A percentile compares a stretch with the other conserved stretches of the same genome.
Evolutionary conservation across 2,888 invertebrate species (phyloP).

Genomic region (Acleris sparsana): DNA sequence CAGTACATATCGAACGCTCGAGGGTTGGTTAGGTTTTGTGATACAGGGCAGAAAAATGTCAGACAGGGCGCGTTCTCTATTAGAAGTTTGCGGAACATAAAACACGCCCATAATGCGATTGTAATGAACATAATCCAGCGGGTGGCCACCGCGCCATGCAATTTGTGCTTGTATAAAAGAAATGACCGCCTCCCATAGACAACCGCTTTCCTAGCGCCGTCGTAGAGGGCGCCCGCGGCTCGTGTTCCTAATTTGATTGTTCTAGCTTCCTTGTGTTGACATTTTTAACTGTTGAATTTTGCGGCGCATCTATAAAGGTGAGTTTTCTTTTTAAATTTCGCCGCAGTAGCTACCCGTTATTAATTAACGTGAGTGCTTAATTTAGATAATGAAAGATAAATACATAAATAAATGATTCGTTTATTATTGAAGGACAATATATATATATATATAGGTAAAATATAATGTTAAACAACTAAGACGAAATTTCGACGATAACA

Average conservation of each 20-base stretch:
- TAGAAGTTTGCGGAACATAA: conserved; percentile 68
- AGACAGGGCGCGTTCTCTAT: conserved; percentile 69
- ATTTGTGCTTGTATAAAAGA: conserved; percentile 75
- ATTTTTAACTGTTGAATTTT: conserved; percentile 38
- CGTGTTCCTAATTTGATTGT: conserved; percentile 41
- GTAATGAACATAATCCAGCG: conserved; percentile 78
- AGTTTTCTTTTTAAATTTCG: conserved; percentile 27
- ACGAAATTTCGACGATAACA: conserved; percentile 37
- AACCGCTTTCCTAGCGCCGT: conserved; percentile 58
- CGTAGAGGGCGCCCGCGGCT: conserved; percentile 58
- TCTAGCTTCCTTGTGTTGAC: conserved; percentile 27
- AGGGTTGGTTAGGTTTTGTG: conserved; percentile 12
- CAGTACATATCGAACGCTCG: not conserved
- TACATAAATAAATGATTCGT: no score
- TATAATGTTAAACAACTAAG: no score
- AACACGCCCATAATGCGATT: conserved; percentile 68
- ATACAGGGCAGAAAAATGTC: conserved; percentile 47
- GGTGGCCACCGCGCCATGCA: conserved; percentile 69
- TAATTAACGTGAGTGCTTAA: no score
- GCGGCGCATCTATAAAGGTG: conserved; percentile 44
- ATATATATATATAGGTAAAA: no score
- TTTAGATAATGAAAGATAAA: no score
- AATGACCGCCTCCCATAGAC: conserved; percentile 43
- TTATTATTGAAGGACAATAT: no score
- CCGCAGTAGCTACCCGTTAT: no score